These are phyloP conservation scores for Zenarchopterus dispar DNA, from an alignment of 2,797 vertebrate genomes.

Conservation along the genomic window DNA sequence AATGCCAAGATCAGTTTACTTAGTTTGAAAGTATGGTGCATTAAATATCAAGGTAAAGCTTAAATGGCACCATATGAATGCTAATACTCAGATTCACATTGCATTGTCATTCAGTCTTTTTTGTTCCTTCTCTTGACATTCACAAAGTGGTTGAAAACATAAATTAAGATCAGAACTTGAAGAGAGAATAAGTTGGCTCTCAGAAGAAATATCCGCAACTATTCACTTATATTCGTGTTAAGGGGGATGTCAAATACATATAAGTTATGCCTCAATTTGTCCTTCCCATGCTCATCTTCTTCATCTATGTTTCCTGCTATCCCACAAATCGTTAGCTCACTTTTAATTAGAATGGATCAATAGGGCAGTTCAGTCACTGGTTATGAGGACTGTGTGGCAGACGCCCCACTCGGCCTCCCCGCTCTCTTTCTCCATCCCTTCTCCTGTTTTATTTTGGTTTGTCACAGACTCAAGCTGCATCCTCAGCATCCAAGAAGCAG, in stretches of 20 bases:
- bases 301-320: conserved; percentile 53
- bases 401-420: conserved; percentile 32
- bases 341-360: conserved; percentile 84
- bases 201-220: conserved; percentile 63
- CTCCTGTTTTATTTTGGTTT: conserved; percentile 36
- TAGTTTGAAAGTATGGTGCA: background rate
- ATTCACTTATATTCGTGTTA: conserved; percentile 75
- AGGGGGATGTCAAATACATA: conserved; percentile 50
- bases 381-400: conserved; percentile 61
- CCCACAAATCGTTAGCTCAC: conserved; percentile 78
- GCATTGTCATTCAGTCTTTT: too few relatives aligned
- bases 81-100: background rate
- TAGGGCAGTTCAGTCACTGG: conserved; percentile 71
- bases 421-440: conserved; percentile 20
- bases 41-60: conserved; percentile 4
- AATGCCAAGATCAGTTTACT: conserved; percentile 2
- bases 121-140: too few relatives aligned
- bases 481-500: conserved; percentile 20
- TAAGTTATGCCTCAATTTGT: conserved; percentile 65
- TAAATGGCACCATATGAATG: background rate
- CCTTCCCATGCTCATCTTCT: conserved; percentile 47
- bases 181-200: conserved; percentile 29
- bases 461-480: conserved; percentile 35
- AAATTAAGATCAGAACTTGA: background rate
- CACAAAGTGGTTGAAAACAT: background rate